A percentile compares a stretch with the other conserved stretches of the same genome.
These are phyloP conservation scores for Automeris io DNA, from an alignment of 2,888 invertebrate species.

Conservation along the genomic window DNA sequence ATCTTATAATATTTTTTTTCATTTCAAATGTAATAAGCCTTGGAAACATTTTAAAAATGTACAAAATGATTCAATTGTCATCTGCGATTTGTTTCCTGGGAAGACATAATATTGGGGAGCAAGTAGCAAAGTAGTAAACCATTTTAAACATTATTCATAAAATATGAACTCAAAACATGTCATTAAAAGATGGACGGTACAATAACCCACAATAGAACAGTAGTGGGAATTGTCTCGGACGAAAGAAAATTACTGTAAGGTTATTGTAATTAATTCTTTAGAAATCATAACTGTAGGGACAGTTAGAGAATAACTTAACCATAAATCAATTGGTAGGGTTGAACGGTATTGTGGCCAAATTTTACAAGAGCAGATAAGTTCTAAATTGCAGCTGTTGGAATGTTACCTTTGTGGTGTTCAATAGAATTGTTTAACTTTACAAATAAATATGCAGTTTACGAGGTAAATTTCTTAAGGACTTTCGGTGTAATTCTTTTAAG, in stretches of 20 bases:
- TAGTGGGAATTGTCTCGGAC: slow-evolving; percentile 18
- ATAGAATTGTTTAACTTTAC: slow-evolving; percentile 4
- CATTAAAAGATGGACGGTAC: slow-evolving; percentile 8
- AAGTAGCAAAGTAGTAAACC: slow-evolving; percentile 3
- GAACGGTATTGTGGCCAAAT: slow-evolving; percentile 45
- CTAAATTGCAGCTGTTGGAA: slow-evolving; percentile 10
- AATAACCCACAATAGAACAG: slow-evolving; percentile 16
- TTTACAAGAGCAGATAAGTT: slow-evolving; percentile 27
- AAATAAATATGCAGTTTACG: neutral
- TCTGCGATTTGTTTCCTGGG: too few relatives aligned
- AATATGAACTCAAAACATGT: slow-evolving; percentile 3
- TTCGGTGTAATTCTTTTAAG: too few relatives aligned
- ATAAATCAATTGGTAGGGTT: slow-evolving; percentile 43
- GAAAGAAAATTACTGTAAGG: slow-evolving; percentile 28
- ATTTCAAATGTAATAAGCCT: too few relatives aligned
- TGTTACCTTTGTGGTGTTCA: slow-evolving; percentile 11
- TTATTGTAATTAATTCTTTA: slow-evolving; percentile 41
- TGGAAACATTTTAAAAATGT: too few relatives aligned
- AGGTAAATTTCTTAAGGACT: too few relatives aligned
- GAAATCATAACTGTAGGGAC: slow-evolving; percentile 27
- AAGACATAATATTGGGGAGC: slow-evolving; percentile 2
- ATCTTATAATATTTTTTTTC: too few relatives aligned
- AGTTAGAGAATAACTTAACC: slow-evolving; percentile 23
- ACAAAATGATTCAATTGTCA: too few relatives aligned
- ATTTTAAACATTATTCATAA: neutral